Percentiles rank a stretch among this genome's conserved stretches.
Evolutionary conservation across 2,113 vertebrate species (phyloP).

Genomic region (pig (Sus scrofa)): T2T-Sscrofa CM000818.6:104677501-104678000

Average conservation of each 20-base stretch:
- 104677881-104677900: not conserved
- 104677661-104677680: not conserved
- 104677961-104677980: not conserved
- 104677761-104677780: not conserved
- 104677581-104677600: not conserved
- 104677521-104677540: not conserved
- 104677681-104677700: not conserved
- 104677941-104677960: not conserved
- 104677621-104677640: not conserved
- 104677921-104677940: not conserved
- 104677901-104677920: not conserved
- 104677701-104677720: not conserved
- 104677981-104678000: not conserved
- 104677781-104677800: not conserved
- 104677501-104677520: not conserved
- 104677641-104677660: not conserved
- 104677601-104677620: not conserved
- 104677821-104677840: not conserved
- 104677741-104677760: not conserved
- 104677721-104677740: not conserved
- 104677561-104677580: not conserved
- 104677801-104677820: not conserved
- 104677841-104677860: not conserved
- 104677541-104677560: not conserved
- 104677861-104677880: not conserved